A percentile compares a stretch with the other conserved stretches of the same genome.
phyloP scores from a whole-genome alignment of 2,113 vertebrate species.

The Nyctibius bracteatus region DNA sequence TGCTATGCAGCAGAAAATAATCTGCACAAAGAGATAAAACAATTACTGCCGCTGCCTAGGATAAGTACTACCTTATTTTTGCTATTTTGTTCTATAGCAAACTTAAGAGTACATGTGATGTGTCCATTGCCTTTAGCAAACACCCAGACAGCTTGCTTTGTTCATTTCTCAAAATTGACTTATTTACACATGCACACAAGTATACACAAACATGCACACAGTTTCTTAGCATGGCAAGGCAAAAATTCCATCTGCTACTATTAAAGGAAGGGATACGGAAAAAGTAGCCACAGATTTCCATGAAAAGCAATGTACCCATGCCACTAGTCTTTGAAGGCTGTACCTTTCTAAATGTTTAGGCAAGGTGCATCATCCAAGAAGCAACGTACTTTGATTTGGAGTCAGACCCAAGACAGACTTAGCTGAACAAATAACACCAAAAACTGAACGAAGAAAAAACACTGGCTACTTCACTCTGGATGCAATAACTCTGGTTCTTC shows the following conservation, averaged over 20 bases:
- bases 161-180: not conserved
- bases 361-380: not conserved
- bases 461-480: not conserved
- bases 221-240: not conserved
- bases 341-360: not conserved
- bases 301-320: fast-evolving
- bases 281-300: not conserved
- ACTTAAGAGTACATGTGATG: not conserved
- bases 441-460: fast-evolving
- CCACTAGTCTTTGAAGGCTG: not conserved
- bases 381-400: not conserved
- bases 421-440: not conserved
- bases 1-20: not conserved
- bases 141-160: not conserved
- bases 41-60: not conserved
- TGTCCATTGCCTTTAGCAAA: not conserved
- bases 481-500: not conserved
- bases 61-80: not conserved
- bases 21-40: not conserved
- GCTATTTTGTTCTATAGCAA: not conserved
- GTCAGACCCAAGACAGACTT: not conserved
- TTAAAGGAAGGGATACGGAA: not conserved
- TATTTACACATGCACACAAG: not conserved
- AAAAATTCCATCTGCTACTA: not conserved
- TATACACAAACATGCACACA: fast-evolving